A percentile compares a stretch with the other conserved stretches of the same genome.
These are phyloP conservation scores for Hyaena hyaena DNA, from an alignment of 2,113 vertebrate genomes.

Conservation along the genomic window DNA sequence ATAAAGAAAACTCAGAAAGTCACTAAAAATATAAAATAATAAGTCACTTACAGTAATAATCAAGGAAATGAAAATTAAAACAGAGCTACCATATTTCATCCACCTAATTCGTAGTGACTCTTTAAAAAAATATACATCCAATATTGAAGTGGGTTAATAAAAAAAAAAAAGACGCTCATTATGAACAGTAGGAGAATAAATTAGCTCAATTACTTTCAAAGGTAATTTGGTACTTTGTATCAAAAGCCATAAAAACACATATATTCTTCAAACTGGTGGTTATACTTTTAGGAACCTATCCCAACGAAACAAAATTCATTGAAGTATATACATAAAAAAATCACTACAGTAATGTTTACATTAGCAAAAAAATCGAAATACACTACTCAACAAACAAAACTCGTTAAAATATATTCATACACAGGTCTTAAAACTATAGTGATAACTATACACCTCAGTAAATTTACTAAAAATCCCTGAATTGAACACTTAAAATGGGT, in stretches of 20 bases:
- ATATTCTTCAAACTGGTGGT: neutral
- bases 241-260: slow-evolving; percentile 36
- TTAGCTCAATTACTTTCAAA: neutral
- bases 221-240: neutral
- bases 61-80: slow-evolving; percentile 57
- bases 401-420: neutral
- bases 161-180: neutral
- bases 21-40: neutral
- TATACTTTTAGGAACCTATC: neutral
- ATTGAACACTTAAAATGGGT: slow-evolving; percentile 3
- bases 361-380: slow-evolving; percentile 13
- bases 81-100: neutral
- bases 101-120: neutral
- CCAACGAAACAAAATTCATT: neutral
- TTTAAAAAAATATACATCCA: slow-evolving; percentile 45
- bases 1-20: slow-evolving; percentile 27
- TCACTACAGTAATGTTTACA: neutral
- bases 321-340: neutral
- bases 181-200: neutral
- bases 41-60: neutral
- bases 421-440: neutral
- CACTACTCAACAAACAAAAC: neutral
- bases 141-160: neutral
- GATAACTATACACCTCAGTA: neutral
- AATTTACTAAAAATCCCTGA: slow-evolving; percentile 26